Evolutionary conservation across 2,113 vertebrate species (phyloP).

Genomic region (Hiodon tergisus): DNA sequence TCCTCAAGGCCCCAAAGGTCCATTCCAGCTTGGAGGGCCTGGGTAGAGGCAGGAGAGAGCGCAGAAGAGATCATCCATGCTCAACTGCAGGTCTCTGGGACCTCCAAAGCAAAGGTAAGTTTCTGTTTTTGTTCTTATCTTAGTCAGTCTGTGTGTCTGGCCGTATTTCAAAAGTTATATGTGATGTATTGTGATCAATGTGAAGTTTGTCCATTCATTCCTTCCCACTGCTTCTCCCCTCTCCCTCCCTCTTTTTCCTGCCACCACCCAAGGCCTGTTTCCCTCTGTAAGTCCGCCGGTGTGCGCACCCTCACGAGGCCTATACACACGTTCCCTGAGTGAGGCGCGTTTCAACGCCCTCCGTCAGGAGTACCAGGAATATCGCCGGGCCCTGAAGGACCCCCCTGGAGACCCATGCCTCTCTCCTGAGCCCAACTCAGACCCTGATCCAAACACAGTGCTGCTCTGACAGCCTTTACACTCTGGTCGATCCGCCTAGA

Average conservation of each 20-base stretch:
- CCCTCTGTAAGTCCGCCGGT: slow-evolving; percentile 30
- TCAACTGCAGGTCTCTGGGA: slow-evolving; percentile 54
- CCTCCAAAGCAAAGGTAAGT: slow-evolving; percentile 52
- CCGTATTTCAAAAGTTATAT: slow-evolving; percentile 31
- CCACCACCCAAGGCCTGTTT: slow-evolving; percentile 23
- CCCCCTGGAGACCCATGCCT: slow-evolving; percentile 42
- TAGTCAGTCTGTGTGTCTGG: slow-evolving; percentile 27
- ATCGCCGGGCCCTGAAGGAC: slow-evolving; percentile 51
- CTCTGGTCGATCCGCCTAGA: not conserved
- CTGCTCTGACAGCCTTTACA: slow-evolving; percentile 53
- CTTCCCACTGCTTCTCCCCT: not conserved
- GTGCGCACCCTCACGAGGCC: slow-evolving; percentile 44
- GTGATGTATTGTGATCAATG: not conserved
- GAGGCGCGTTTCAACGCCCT: slow-evolving; percentile 68
- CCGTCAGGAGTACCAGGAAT: slow-evolving; percentile 64
- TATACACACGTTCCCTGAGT: slow-evolving; percentile 53
- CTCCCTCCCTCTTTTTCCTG: not conserved
- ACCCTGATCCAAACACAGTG: slow-evolving; percentile 59
- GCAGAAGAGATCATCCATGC: slow-evolving; percentile 35
- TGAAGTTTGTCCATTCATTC: not conserved
- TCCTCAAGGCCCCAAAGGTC: slow-evolving; percentile 57
- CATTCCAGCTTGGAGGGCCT: slow-evolving; percentile 40
- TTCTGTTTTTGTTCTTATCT: not conserved
- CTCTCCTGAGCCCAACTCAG: slow-evolving; percentile 45
- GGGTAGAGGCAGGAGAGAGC: slow-evolving; percentile 31